Base-by-base conservation (phyloP, 2,113 vertebrate genomes). In the Grantiella picta region DNA sequence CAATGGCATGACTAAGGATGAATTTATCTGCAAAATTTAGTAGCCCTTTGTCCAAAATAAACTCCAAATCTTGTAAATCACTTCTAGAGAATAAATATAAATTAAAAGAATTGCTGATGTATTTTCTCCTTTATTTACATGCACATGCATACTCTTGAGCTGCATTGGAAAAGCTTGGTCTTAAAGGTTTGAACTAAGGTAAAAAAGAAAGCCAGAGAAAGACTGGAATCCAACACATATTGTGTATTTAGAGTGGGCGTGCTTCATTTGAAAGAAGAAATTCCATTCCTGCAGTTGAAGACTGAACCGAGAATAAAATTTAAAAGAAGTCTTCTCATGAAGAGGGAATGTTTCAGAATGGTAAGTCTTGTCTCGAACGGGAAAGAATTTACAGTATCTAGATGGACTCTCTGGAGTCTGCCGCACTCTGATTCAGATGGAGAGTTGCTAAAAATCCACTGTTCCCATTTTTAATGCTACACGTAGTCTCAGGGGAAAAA, bases 1-100 rank as follows among this genome's bases (percentile, higher is more conserved):
- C 85, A 80, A 64, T 82, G 80, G 72, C 49, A 84, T 83, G 60
- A 93, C 54, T 96, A 88, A 95, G 69, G 83, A 84, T 95, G 71
- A 95, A 89, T 68, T 82, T 89, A 18, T 61, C 40, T 63, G 54
- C 12, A 64, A 77, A 66, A 77, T 52, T 44, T 38, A 90, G 54
- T 84, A 87, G 75, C 53, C 44, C 7, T 68, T 82, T 82, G 65
- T 90, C 73, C 78, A 93, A 94, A 96, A 85, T 44, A 94, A 54
- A 36, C 54, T 63, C 86, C 61, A 82, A 92, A 82, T 77, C 18
- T 9, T 72, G 73, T 38, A 42, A 69, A 82, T 72, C n/a, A 81
- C 33, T 92, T 75, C 80, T 53, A 45, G 52, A 77, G 42, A 70
- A 77, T 63, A 93, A 83, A 92, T 52, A 86, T 13, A 73, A 94